Evolutionary conservation across 2,797 vertebrate species (phyloP).

Genomic region (Myoxocephalus aenaeus): DNA sequence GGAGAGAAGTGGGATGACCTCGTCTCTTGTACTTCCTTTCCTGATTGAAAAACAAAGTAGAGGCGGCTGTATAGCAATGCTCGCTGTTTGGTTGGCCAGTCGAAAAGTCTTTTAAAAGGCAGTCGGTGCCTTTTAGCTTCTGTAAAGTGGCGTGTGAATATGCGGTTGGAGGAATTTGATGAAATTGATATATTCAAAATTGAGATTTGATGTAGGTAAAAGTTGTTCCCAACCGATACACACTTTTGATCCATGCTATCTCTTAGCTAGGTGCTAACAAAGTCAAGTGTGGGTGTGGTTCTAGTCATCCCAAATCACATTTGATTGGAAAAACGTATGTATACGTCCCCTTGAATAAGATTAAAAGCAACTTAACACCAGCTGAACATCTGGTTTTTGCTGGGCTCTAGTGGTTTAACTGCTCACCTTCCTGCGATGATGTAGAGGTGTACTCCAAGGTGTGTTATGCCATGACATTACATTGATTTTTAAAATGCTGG

Average conservation of each 20-base stretch:
- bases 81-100: background rate
- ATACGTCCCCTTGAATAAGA: background rate
- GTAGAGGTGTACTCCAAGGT: background rate
- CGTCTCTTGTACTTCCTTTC: constrained; percentile 42
- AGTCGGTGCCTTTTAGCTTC: background rate
- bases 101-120: background rate
- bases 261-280: background rate
- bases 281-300: background rate
- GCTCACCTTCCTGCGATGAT: background rate
- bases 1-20: constrained; percentile 61
- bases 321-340: background rate
- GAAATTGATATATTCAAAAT: background rate
- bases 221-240: background rate
- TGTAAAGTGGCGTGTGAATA: background rate
- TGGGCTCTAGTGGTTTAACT: no score
- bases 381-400: no score
- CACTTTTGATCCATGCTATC: background rate
- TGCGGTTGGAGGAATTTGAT: background rate
- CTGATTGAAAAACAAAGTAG: constrained; percentile 55
- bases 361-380: background rate
- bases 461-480: background rate
- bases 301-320: background rate
- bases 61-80: constrained; percentile 38
- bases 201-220: background rate
- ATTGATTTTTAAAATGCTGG: background rate